Percentiles rank a stretch among this genome's conserved stretches.
Evolutionary conservation across 2,888 invertebrate species (phyloP).

Genomic region (Anthrax anthrax): DNA sequence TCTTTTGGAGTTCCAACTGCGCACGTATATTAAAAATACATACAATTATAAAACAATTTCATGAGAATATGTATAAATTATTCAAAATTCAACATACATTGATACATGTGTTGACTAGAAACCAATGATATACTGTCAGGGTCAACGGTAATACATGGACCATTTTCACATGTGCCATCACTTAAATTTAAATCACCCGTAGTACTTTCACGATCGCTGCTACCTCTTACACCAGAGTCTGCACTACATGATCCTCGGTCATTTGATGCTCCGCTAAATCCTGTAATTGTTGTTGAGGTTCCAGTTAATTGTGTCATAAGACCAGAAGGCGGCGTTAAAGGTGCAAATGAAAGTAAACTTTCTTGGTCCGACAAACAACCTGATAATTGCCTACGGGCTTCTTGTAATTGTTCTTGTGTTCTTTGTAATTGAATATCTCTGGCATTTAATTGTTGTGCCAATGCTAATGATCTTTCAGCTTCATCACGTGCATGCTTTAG

Average conservation of each 20-base stretch:
- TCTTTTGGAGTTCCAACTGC: slow-evolving; percentile 70
- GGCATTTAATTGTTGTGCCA: slow-evolving; percentile 76
- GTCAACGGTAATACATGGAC: slow-evolving; percentile 35
- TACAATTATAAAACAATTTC: slow-evolving; percentile 5
- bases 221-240: slow-evolving; percentile 65
- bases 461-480: slow-evolving; percentile 69
- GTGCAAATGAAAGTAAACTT: slow-evolving; percentile 57
- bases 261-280: slow-evolving; percentile 30
- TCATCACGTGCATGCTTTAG: slow-evolving; percentile 80
- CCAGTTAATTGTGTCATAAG: slow-evolving; percentile 32
- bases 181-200: slow-evolving; percentile 64
- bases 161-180: slow-evolving; percentile 44
- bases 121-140: slow-evolving; percentile 35
- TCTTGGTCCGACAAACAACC: slow-evolving; percentile 78
- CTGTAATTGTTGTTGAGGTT: slow-evolving; percentile 18
- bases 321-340: slow-evolving; percentile 45
- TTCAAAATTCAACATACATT: slow-evolving; percentile 24
- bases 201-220: slow-evolving; percentile 65
- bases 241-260: slow-evolving; percentile 77
- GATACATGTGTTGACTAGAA: slow-evolving; percentile 35
- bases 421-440: slow-evolving; percentile 76
- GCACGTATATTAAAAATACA: no score
- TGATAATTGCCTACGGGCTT: slow-evolving; percentile 63
- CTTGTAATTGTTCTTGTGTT: slow-evolving; percentile 70
- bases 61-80: background rate